Evolutionary conservation across 2,888 invertebrate genomes (phyloP), one percentile per base, ranked within the genome.

Genomic region (Dinocampus coccinellae): DNA sequence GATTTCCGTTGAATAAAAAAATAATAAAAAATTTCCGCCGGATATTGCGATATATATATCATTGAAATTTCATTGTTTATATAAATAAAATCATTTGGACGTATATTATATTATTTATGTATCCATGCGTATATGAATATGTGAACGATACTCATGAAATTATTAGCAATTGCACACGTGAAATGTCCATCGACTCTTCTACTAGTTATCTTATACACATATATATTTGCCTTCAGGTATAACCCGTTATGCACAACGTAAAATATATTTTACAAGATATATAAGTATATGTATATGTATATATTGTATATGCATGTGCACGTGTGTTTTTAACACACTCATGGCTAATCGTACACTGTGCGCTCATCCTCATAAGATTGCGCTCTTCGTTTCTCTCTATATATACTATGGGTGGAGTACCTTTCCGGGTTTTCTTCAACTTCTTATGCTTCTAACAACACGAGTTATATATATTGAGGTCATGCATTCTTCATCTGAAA

Each of bases 301-400:
- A 13, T 16, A 33, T 33, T 64, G 13, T 16, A 29, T 22, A 16
- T 66, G 34, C 55, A 57, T 57, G 34, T 58, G 66, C 24, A 34
- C 55, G 39, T 57, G 34, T 58, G 66, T n/a, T 66, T 66, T 66
- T 66, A 66, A 66, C 66, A 58, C 66, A 66, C 57, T 55, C 57
- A 36, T 66, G 29, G 66, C 57, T 66, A 66, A 66, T 66, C 66
- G 66, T 66, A 66, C 36, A 47, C 47, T 7, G 47, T 16, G 47
- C 66, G 66, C 66, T 66, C 66, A 66, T 66, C 66, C 66, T 66
- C 57, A 53, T 33, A 52, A 47, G 63, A 66, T 66, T 66, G 39
- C n/a, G n/a, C 66, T 66, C 66, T 57, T 55, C 47, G 47, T 16
- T 47, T 47, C 26, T 57, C 57, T 33, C n/a, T n/a, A n/a, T n/a